phyloP scores from a whole-genome alignment of 2,113 vertebrate genomes.

The Colius striatus region DNA sequence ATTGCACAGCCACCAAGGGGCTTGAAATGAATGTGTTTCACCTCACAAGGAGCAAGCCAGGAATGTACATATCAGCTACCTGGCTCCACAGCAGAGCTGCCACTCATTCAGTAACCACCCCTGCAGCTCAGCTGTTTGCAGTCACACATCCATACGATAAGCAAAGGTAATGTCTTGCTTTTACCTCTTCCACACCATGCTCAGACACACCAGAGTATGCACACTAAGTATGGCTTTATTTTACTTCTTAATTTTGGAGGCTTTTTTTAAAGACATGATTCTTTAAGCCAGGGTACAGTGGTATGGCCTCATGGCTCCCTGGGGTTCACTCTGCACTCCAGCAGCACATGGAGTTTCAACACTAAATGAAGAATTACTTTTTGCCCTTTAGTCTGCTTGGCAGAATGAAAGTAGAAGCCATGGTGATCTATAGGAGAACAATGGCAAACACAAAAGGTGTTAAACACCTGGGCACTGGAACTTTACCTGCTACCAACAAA shows the following conservation, averaged over 20 bases:
- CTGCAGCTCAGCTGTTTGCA: not conserved
- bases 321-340: not conserved
- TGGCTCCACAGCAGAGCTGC: not conserved
- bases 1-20: not conserved
- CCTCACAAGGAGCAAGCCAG: not conserved
- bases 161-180: not conserved
- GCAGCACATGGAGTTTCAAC: not conserved
- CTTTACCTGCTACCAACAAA: not conserved
- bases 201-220: not conserved
- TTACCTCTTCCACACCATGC: not conserved
- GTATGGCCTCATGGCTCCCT: not conserved
- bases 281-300: not conserved
- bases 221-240: not conserved
- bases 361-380: not conserved
- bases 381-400: not conserved
- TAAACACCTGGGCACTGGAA: not conserved
- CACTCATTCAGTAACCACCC: not conserved
- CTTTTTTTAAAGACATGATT: not conserved
- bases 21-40: rapidly evolving
- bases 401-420: not conserved
- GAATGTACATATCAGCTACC: not conserved
- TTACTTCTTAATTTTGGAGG: not conserved
- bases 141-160: not conserved
- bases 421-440: not conserved
- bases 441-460: not conserved